These are phyloP conservation scores for Montipora efflorescens DNA, from an alignment of 64 coral and sea anemone genomes.

Conservation along the genomic window DNA sequence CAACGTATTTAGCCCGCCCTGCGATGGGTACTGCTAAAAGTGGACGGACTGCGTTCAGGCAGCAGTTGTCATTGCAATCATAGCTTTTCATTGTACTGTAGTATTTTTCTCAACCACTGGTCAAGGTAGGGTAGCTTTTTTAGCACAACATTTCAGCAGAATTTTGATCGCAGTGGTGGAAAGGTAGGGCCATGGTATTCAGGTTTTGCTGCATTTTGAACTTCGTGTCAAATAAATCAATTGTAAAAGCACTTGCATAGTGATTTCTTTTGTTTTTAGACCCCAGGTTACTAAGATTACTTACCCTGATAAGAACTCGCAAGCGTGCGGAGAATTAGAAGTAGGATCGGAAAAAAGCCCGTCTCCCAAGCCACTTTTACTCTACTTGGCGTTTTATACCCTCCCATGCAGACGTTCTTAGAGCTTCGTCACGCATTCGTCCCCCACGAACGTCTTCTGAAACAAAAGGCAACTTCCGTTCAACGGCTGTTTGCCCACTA, in stretches of 20 bases:
- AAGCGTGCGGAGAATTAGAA: background rate
- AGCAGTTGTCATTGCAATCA: background rate
- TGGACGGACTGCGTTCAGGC: background rate
- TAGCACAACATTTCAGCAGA: background rate
- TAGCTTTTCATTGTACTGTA: background rate
- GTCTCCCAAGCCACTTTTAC: no score
- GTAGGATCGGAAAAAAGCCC: background rate
- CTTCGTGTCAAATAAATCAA: background rate
- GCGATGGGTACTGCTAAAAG: background rate
- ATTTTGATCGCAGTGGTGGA: background rate
- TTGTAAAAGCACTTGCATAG: background rate
- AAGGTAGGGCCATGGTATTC: constrained; percentile 42
- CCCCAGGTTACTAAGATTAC: no score
- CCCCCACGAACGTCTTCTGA: no score
- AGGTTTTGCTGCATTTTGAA: constrained; percentile 23
- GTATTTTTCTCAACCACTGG: background rate
- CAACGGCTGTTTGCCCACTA: no score
- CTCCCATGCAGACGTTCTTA: no score
- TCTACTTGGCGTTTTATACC: no score
- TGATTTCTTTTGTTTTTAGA: background rate
- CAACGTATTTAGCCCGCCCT: no score
- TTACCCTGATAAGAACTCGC: no score
- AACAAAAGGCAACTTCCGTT: no score
- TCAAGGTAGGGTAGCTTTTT: constrained; percentile 31
- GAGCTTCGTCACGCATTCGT: no score